Evolutionary conservation across 2,888 invertebrate genomes (phyloP).

Genomic region (Pilophorus perplexus): DNA sequence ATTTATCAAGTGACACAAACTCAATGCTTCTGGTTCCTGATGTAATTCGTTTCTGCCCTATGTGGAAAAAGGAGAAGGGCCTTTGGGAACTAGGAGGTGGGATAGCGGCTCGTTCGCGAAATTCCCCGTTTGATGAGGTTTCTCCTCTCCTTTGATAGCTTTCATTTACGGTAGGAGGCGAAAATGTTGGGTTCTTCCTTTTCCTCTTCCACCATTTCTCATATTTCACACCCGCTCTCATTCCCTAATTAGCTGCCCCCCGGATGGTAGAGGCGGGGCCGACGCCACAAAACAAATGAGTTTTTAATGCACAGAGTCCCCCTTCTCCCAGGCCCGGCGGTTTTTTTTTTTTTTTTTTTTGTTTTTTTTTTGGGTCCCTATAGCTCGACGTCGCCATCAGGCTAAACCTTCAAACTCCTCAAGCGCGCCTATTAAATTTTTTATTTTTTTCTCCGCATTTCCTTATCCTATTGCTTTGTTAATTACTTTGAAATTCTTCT

Average conservation of each 20-base stretch:
- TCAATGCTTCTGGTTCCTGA: too few species aligned
- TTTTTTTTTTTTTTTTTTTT: background rate
- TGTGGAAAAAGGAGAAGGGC: background rate
- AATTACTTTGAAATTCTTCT: too few species aligned
- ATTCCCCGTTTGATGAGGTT: background rate
- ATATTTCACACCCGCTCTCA: conserved; percentile 23
- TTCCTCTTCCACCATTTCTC: conserved; percentile 8
- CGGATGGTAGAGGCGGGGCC: background rate
- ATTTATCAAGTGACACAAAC: too few species aligned
- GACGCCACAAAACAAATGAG: conserved; percentile 20
- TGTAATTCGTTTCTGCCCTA: too few species aligned
- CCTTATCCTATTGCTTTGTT: too few species aligned
- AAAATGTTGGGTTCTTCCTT: background rate
- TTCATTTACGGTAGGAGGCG: background rate
- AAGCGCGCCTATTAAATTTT: background rate
- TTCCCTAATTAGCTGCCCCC: conserved; percentile 15
- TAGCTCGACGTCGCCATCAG: background rate
- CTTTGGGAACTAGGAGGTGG: background rate
- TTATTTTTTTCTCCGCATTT: too few species aligned
- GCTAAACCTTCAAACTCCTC: background rate
- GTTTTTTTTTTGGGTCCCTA: background rate
- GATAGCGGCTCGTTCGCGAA: background rate
- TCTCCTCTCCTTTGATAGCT: background rate
- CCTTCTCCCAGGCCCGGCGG: background rate
- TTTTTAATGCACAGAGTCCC: conserved; percentile 14